Evolutionary conservation across 2,797 vertebrate genomes (phyloP), one percentile per base, ranked within the genome.

Genomic region (Huso huso): DNA sequence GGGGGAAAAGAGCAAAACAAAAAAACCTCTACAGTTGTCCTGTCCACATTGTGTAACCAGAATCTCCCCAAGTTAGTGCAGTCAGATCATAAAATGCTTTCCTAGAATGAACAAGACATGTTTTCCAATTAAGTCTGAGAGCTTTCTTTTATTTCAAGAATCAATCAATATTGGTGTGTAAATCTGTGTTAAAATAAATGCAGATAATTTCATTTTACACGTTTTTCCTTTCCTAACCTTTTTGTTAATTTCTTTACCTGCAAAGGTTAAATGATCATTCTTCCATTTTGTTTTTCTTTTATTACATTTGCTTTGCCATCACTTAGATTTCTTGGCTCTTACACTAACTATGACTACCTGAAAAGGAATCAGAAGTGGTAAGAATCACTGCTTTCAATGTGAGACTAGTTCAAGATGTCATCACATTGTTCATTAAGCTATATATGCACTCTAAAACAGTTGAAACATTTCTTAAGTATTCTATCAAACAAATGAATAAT

Each of bases 341-440:
- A 86, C 83, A 77, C 79, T 88, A 89, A 83, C 85, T 90, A 83
- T 88, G 87, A 81, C 85, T 88, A 79, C 87, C 84, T 90, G 87
- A 88, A 82, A 88, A 89, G 85, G 85, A 90, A n/a, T 83, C 66
- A 84, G 84, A 84, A 83, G 88, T 86, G 85, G 86, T 88, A 90
- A 90, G 89, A 84, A 51, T 55, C 13, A 61, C 75, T 76, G 74
- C 74, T 78, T 69, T 84, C 76, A 65, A 69, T 83, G 80, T 83
- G 83, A 87, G 84, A 82, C 81, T 87, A 82, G 79, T 8, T 78
- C 65, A 80, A 78, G 77, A 76, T 76, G 75, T 84, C 75, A 37
- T 82, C 82, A 82, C 67, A 52, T 76, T 79, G 75, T 82, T 82
- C 78, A 69, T 65, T 63, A 81, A 86, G 84, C 68, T 7, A 87